Evolutionary conservation across 2,888 invertebrate genomes (phyloP), one percentile per base, ranked within the genome.

Genomic region (Xanthostigma xanthostigma): DNA sequence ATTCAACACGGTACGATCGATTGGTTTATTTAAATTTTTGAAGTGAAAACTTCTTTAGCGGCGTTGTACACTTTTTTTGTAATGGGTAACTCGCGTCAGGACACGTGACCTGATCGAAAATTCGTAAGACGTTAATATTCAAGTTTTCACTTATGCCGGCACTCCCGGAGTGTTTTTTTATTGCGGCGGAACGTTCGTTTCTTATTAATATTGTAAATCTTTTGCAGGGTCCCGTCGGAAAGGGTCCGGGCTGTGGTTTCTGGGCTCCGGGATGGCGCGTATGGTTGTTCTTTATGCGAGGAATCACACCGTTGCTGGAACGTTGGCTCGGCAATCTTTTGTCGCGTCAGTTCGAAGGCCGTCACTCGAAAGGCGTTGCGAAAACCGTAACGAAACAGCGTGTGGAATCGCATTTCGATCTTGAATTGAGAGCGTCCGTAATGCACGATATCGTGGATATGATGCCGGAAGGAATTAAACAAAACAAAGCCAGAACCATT

Each of bases 391-490:
- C 98, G 1, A 99, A 99, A 64, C 98, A 99, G 69, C 79, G 98
- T 59, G 98, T 99, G 1, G 98, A 99, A 64, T 95, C 95, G 41
- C 98, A 99, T 74, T 99, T 97, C 70, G 98, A 99, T 77, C 74
- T 99, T 56, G 98, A 99, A 67, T 71, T 99, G 62, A 81, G 98
- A 56, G 96, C 96, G 12, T 96, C 96, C 0, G 97, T 89, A 2
- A 87, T 88, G 88, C 84, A 86, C 71, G 98, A 99, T 63, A 99
- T 99, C 55, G 86, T 99, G n/a, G 98, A 99, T 62, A 99, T 99
- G 98, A 99, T 99, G 98, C 98, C 98, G 0, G 98, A 98, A 68
- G 98, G 98, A 54, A 98, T 99, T 64, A 99, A 99, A 64, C 98
- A 98, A 69, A 98, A 98, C 70, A 99, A 99, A 67, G 98, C 98